phyloP scores from a whole-genome alignment of 1,140 invertebrate species.

The Rhagoletis pomonella region DNA sequence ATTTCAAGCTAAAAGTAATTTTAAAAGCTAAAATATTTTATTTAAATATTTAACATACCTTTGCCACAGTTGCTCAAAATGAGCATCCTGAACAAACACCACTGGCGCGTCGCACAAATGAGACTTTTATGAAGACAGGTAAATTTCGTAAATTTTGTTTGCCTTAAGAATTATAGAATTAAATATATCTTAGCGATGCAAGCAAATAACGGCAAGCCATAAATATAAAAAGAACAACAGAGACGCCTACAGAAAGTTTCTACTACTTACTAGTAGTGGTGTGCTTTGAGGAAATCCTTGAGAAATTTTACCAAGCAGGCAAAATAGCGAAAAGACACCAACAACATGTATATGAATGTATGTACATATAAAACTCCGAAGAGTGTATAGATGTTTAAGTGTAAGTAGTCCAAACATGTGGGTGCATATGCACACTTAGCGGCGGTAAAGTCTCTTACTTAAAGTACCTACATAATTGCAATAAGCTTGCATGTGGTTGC shows the following conservation, averaged over 20 bases:
- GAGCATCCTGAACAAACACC: background rate
- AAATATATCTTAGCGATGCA: background rate
- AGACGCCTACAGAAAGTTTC: background rate
- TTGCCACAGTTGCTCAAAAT: background rate
- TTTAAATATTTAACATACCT: background rate
- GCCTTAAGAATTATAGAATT: conserved; percentile 34
- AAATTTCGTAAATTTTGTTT: conserved; percentile 20
- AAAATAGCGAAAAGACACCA: background rate
- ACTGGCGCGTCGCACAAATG: background rate
- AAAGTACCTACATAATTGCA: background rate
- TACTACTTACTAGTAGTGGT: background rate
- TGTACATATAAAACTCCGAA: background rate
- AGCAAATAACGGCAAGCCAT: background rate
- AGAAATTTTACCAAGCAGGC: background rate
- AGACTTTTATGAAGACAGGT: conserved; percentile 52
- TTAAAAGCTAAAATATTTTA: background rate
- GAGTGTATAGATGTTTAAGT: no score
- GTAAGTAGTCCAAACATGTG: background rate
- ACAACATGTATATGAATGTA: background rate
- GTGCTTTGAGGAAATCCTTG: background rate
- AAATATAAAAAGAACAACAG: background rate
- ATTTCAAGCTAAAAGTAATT: background rate
- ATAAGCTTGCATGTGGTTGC: background rate
- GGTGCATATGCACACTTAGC: background rate
- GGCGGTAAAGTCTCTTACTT: background rate